Evolutionary conservation across 1,140 invertebrate genomes (phyloP).

Genomic region (Pseudobourletiella spinata): DNA sequence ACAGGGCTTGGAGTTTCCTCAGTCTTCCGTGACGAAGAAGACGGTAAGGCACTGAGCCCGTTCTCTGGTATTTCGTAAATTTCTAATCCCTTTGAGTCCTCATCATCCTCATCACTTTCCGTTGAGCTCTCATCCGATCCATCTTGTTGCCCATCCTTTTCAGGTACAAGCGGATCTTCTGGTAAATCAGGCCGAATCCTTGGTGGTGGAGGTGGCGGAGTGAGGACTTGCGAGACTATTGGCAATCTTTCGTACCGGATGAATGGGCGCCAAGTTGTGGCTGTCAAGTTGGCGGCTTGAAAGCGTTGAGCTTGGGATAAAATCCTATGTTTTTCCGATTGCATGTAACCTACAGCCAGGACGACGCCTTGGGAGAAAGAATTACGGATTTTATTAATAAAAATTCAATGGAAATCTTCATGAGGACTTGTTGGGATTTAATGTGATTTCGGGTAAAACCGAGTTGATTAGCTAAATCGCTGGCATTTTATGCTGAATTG

Average conservation of each 20-base stretch:
- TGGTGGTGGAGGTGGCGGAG: too few species aligned
- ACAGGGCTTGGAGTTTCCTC: background rate
- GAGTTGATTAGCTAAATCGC: too few species aligned
- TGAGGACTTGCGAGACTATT: too few species aligned
- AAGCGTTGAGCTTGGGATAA: background rate
- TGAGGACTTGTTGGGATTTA: too few species aligned
- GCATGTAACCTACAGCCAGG: slow-evolving; percentile 28
- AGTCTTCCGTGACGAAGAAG: background rate
- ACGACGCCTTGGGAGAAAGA: slow-evolving; percentile 12
- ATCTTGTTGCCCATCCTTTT: too few species aligned
- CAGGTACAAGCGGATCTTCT: too few species aligned
- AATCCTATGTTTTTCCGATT: slow-evolving; percentile 28
- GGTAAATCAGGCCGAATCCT: too few species aligned
- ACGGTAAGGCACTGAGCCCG: background rate
- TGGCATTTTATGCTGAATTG: too few species aligned
- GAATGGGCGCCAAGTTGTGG: background rate
- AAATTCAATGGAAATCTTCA: too few species aligned
- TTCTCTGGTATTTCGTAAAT: background rate
- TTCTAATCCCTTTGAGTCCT: slow-evolving; percentile 4
- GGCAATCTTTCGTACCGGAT: too few species aligned
- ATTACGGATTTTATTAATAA: background rate
- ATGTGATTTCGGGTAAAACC: too few species aligned
- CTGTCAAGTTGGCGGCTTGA: background rate
- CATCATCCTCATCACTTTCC: background rate
- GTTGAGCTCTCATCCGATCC: background rate